Base-by-base conservation (phyloP, 1,140 invertebrate species). In the Drosophila miranda region DNA sequence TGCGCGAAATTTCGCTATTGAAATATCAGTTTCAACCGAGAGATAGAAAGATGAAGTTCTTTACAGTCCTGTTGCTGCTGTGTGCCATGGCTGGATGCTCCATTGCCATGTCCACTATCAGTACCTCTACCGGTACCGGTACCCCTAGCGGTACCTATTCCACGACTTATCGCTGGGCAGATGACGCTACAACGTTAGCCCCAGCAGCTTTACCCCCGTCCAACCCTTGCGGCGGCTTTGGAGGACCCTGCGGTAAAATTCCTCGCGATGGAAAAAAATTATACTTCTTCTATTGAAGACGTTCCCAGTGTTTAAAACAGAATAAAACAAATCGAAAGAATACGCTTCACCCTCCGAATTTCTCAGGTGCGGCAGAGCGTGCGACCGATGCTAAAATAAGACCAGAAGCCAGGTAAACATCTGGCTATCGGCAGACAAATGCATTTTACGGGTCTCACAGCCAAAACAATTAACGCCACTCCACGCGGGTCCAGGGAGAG, bases 321-420 rank as follows among this genome's bases (percentile, higher is more conserved):
- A 16, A 38, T 13, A 69, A 67, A 69, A 5, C 0, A 7, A 67
- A 19, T 44, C 42, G 16, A 23, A 42, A 46, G 41, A 26, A 8
- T 23, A 16, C 42, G 14, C 34, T 49, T 19, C 42, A 16, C n/a
- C 19, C 2, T 41, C n/a, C 13, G 41, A 64, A 57, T 51, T 30
- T 44, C 44, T 50, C 72, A 83, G 76, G 80, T 86, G 72, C 42
- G 55, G 11, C 42, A 28, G 45, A 28, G 55, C 58, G 38, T 84
- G 62, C 52, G 48, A 50, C 52, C 6, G 50, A 38, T 38, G 49
- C 81, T 86, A 84, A 57, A 77, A 48, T 44, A 80, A 74, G 76
- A 68, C 45, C 48, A 43, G 19, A 28, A 16, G 44, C 43, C 13
- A 45, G 34, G 11, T 43, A 51, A 73, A 64, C 77, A 86, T 84